phyloP scores from a whole-genome alignment of 1,140 invertebrate genomes.

The Tetragnatha versicolor region DNA sequence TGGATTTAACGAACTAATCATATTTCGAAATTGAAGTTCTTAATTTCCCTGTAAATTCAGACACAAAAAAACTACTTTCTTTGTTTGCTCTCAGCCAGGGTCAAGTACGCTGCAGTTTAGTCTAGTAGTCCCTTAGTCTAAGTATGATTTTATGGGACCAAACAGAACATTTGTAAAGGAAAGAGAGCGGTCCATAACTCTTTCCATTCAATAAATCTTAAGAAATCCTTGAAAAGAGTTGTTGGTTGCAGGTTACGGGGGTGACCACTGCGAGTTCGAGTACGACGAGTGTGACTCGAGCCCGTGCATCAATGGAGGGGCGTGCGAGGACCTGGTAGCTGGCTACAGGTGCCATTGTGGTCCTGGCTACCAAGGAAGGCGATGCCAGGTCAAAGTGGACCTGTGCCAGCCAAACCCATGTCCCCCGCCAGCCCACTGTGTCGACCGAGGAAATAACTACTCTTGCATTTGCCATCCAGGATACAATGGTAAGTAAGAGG shows the following conservation, averaged over 20 bases:
- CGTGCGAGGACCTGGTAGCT: conserved; percentile 59
- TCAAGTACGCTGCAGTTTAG: no score
- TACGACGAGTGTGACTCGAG: conserved; percentile 69
- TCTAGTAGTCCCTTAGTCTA: no score
- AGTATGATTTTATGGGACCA: no score
- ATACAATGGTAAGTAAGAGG: conserved; percentile 73
- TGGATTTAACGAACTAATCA: no score
- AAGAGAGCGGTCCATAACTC: no score
- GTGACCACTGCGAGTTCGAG: conserved; percentile 57
- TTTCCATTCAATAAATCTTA: no score
- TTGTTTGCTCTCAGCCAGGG: no score
- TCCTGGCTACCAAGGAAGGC: conserved; percentile 62
- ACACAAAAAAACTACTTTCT: no score
- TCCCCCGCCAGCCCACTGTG: conserved; percentile 70
- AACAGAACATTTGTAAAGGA: no score
- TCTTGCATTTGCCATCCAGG: conserved; percentile 76
- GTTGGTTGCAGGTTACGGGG: conserved; percentile 53
- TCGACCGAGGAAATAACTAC: conserved; percentile 75
- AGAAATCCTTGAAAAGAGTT: no score
- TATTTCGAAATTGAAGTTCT: no score
- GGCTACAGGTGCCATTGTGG: conserved; percentile 67
- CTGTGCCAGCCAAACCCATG: conserved; percentile 76
- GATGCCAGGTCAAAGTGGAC: conserved; percentile 67
- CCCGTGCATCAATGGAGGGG: conserved; percentile 65
- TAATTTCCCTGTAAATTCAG: no score